phyloP scores from a whole-genome alignment of 2,113 vertebrate genomes.

The human (Homo sapiens) region DNA sequence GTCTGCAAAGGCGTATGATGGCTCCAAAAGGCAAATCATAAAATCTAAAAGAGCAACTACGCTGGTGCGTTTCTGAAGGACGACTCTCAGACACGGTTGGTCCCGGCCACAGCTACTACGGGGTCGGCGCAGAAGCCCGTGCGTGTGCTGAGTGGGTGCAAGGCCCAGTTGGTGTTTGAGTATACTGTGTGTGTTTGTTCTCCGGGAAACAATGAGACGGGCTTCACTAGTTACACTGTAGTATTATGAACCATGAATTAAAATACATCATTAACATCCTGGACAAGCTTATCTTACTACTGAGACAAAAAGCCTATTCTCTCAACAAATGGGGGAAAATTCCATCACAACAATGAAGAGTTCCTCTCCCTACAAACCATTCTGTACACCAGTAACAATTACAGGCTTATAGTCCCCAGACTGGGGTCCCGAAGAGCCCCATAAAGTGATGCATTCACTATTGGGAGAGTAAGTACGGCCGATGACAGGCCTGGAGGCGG shows the following conservation, averaged over 20 bases:
- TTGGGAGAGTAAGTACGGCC: slow-evolving; percentile 85
- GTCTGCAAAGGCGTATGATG: background rate
- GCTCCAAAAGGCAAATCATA: background rate
- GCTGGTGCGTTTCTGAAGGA: background rate
- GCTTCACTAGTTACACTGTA: slow-evolving; percentile 81
- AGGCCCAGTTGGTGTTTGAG: slow-evolving; percentile 60
- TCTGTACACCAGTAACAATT: slow-evolving; percentile 82
- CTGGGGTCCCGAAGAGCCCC: slow-evolving; percentile 83
- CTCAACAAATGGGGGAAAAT: slow-evolving; percentile 77
- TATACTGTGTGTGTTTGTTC: slow-evolving; percentile 78
- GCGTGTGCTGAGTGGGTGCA: slow-evolving; percentile 25
- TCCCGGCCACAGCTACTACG: background rate
- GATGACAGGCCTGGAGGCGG: slow-evolving; percentile 88
- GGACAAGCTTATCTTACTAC: slow-evolving; percentile 81
- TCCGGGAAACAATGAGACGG: slow-evolving; percentile 75
- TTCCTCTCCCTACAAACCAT: slow-evolving; percentile 82
- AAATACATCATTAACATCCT: slow-evolving; percentile 86
- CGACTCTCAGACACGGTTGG: background rate
- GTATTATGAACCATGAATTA: slow-evolving; percentile 80
- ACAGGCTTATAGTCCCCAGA: slow-evolving; percentile 82
- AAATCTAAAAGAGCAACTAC: background rate
- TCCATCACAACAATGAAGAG: slow-evolving; percentile 82
- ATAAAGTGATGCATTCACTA: slow-evolving; percentile 93
- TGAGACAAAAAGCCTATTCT: slow-evolving; percentile 84
- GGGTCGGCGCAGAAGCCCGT: slow-evolving; percentile 65